These are phyloP conservation scores for Enteromius unitaeniatus DNA, from an alignment of 2,797 vertebrate species.

Conservation along the genomic window DNA sequence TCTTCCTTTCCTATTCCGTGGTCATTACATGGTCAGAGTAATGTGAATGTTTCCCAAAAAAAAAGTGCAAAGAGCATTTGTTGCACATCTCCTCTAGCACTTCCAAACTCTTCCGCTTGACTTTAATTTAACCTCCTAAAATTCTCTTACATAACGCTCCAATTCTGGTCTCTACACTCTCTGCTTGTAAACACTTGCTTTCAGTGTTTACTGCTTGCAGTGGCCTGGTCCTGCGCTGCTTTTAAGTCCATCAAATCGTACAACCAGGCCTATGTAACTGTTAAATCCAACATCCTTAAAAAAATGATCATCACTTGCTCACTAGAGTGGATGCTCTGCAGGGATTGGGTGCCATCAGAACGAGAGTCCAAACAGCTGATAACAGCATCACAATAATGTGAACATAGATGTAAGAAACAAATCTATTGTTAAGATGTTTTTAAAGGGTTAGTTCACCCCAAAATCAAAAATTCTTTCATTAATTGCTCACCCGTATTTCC, in stretches of 20 bases:
- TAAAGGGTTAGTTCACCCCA: no score
- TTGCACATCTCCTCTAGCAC: background rate
- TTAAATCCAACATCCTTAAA: background rate
- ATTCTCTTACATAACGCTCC: background rate
- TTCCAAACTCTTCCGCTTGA: background rate
- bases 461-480: no score
- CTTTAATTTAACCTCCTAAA: conserved; percentile 17
- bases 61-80: background rate
- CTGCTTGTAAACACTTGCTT: background rate
- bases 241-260: background rate
- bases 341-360: no score
- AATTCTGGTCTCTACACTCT: background rate
- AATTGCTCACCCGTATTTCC: no score
- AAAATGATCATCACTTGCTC: background rate
- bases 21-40: background rate
- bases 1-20: background rate
- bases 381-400: background rate
- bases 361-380: background rate
- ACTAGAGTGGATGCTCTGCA: background rate
- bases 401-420: no score
- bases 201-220: background rate
- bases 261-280: background rate
- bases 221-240: background rate
- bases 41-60: background rate
- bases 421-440: no score